Percentiles rank a stretch among this genome's conserved stretches.
These are phyloP conservation scores for Thymelicus lineola DNA, from an alignment of 2,888 invertebrate genomes.

Conservation along the genomic window DNA sequence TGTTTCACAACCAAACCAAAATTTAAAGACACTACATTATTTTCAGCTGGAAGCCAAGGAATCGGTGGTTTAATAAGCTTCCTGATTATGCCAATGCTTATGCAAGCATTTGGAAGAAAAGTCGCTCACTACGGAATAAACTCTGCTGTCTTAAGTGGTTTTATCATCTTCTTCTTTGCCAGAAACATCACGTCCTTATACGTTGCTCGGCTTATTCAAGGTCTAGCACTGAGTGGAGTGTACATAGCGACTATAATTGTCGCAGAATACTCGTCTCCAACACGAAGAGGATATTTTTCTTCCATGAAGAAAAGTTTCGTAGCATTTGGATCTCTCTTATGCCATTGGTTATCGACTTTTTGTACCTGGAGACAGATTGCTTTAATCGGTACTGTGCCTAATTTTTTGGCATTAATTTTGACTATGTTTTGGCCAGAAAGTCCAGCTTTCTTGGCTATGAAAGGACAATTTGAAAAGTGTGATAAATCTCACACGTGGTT, in stretches of 20 bases:
- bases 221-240: constrained; percentile 48
- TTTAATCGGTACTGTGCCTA: constrained; percentile 39
- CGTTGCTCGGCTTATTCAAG: constrained; percentile 51
- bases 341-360: constrained; percentile 48
- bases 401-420: constrained; percentile 41
- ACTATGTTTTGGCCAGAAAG: constrained; percentile 55
- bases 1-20: neutral
- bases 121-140: constrained; percentile 42
- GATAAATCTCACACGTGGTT: constrained; percentile 51
- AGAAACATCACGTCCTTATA: constrained; percentile 44
- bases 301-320: constrained; percentile 47
- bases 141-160: constrained; percentile 42
- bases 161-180: constrained; percentile 48
- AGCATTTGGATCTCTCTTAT: constrained; percentile 47
- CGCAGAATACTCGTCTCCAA: constrained; percentile 51
- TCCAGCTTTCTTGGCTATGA: constrained; percentile 51
- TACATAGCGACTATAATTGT: constrained; percentile 49
- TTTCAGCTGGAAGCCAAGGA: constrained; percentile 51
- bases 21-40: neutral
- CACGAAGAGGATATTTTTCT: constrained; percentile 52
- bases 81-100: constrained; percentile 46
- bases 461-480: constrained; percentile 46
- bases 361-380: constrained; percentile 53
- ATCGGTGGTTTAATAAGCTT: constrained; percentile 50
- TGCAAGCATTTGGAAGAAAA: constrained; percentile 52